phyloP scores from a whole-genome alignment of 2,888 invertebrate species.

The Campoplex capitator region DNA sequence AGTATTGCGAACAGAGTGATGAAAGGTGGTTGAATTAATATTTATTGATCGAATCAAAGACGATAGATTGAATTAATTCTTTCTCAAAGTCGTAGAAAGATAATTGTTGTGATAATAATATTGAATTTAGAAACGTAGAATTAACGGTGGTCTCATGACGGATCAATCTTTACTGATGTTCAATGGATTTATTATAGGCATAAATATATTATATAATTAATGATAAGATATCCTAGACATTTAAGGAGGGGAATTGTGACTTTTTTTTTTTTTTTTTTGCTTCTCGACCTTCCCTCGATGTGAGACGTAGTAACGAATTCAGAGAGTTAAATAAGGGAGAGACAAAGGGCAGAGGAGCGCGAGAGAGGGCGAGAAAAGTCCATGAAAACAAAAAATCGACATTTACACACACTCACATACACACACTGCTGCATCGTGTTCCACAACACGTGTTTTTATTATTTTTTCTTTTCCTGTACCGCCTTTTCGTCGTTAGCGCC shows the following conservation, averaged over 20 bases:
- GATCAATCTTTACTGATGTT: slow-evolving; percentile 76
- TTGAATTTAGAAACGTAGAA: slow-evolving; percentile 76
- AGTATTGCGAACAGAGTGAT: slow-evolving; percentile 59
- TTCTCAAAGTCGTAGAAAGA: slow-evolving; percentile 78
- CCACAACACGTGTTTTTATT: neutral
- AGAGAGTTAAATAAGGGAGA: slow-evolving; percentile 52
- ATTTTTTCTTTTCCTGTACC: neutral
- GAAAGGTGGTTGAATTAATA: slow-evolving; percentile 73
- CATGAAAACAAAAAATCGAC: neutral
- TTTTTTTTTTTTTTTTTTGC: slow-evolving; percentile 37
- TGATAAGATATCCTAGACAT: slow-evolving; percentile 49
- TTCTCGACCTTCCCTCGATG: slow-evolving; percentile 24
- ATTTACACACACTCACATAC: neutral
- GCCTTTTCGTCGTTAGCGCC: slow-evolving; percentile 8
- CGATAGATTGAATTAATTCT: slow-evolving; percentile 70
- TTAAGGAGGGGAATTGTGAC: slow-evolving; percentile 52
- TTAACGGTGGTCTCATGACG: slow-evolving; percentile 76
- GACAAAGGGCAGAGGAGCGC: slow-evolving; percentile 21
- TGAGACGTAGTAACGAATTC: slow-evolving; percentile 40
- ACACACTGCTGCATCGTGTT: neutral
- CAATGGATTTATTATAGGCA: slow-evolving; percentile 71
- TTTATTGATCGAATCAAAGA: slow-evolving; percentile 81
- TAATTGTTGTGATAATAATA: slow-evolving; percentile 84
- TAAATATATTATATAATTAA: slow-evolving; percentile 60
- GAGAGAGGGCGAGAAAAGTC: slow-evolving; percentile 3